phyloP scores from a whole-genome alignment of 1,140 invertebrate species.

The Lasaia peninsularis region DNA sequence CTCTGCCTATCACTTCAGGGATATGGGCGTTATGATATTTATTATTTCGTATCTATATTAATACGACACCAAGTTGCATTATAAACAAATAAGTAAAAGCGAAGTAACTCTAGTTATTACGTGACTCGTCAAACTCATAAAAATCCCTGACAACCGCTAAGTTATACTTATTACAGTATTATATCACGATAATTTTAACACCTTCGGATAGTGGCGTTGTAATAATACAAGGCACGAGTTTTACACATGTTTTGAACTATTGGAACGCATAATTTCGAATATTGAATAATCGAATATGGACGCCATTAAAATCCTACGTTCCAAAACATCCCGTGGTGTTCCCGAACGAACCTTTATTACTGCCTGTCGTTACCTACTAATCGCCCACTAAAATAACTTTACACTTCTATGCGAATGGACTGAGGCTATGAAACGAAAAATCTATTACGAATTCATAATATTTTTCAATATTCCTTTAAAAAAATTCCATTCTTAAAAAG shows the following conservation, averaged over 20 bases:
- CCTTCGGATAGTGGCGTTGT: not conserved
- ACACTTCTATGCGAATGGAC: conserved; percentile 12
- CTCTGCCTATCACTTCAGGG: too few species aligned
- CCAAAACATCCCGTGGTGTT: conserved; percentile 70
- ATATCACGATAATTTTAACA: conserved; percentile 2
- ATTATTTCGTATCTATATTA: too few species aligned
- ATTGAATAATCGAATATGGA: conserved; percentile 68
- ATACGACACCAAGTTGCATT: too few species aligned
- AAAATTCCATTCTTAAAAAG: too few species aligned
- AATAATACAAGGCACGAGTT: conserved; percentile 14
- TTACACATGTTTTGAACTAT: conserved; percentile 33
- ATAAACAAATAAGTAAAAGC: too few species aligned
- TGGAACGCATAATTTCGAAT: conserved; percentile 38
- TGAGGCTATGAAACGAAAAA: too few species aligned
- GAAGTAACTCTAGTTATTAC: too few species aligned
- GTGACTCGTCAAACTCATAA: too few species aligned
- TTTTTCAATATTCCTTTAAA: too few species aligned
- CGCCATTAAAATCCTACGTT: conserved; percentile 61
- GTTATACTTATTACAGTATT: not conserved
- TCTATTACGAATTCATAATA: too few species aligned
- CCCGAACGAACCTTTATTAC: conserved; percentile 56
- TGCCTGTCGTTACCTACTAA: conserved; percentile 66
- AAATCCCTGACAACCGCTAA: not conserved
- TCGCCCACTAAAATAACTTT: conserved; percentile 69
- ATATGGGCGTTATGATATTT: too few species aligned